Evolutionary conservation across 2,113 vertebrate genomes (phyloP).

Genomic region (Odobenus rosmarus): DNA sequence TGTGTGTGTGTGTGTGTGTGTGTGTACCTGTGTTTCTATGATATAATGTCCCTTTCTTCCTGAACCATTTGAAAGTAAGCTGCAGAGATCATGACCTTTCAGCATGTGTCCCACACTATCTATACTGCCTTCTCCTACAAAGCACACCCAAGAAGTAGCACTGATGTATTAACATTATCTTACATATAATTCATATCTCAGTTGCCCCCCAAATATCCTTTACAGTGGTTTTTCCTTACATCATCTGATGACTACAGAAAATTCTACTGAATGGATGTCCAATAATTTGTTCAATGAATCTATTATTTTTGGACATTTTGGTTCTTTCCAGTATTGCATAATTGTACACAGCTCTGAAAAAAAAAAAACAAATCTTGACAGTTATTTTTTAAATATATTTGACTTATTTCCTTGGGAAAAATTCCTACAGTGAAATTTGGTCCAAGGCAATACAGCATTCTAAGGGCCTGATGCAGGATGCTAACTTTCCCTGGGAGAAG

Average conservation of each 20-base stretch:
- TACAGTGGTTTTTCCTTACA: background rate
- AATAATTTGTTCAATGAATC: conserved; percentile 14
- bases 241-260: background rate
- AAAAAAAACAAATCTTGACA: background rate
- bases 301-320: background rate
- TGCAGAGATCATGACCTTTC: background rate
- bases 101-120: background rate
- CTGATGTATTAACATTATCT: background rate
- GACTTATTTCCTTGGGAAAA: conserved; percentile 35
- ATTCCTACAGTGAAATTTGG: background rate
- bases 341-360: background rate
- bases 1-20: background rate
- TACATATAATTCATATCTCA: background rate
- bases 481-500: background rate
- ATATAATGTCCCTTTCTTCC: background rate
- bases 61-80: background rate
- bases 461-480: background rate
- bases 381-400: background rate
- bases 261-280: background rate
- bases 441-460: background rate
- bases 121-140: background rate
- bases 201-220: background rate
- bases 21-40: background rate
- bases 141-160: background rate
- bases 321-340: background rate